These are phyloP conservation scores for Drosophila leonis DNA, from an alignment of 2,888 invertebrate genomes.

Conservation along the genomic window DNA sequence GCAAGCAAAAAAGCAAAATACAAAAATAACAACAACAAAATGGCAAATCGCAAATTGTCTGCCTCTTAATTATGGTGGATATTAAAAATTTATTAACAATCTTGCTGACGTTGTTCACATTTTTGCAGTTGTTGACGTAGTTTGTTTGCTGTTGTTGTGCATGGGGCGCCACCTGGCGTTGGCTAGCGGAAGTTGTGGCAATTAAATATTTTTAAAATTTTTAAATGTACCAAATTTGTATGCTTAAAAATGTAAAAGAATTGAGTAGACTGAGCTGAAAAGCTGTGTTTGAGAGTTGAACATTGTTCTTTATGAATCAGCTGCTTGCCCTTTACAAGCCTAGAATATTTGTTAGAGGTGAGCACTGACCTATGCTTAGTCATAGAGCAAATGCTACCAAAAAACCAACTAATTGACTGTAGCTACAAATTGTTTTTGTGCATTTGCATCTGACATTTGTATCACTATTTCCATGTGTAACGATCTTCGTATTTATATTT, in stretches of 20 bases:
- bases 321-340: constrained; percentile 15
- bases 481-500: background rate
- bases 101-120: constrained; percentile 54
- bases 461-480: background rate
- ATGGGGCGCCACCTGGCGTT: constrained; percentile 30
- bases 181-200: background rate
- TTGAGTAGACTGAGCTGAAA: no score
- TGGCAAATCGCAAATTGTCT: constrained; percentile 70
- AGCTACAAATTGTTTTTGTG: background rate
- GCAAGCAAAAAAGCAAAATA: constrained; percentile 23
- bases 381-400: constrained; percentile 40
- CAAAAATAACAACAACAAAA: constrained; percentile 4
- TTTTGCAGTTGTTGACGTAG: constrained; percentile 9
- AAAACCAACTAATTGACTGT: constrained; percentile 1
- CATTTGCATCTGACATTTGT: background rate
- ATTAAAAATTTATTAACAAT: constrained; percentile 76
- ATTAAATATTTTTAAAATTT: constrained; percentile 6
- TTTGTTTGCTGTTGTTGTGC: background rate
- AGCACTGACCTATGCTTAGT: constrained; percentile 54
- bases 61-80: constrained; percentile 73
- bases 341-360: background rate
- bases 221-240: no score
- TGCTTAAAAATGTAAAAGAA: no score
- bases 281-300: no score
- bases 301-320: constrained; percentile 21